phyloP scores from a whole-genome alignment of 2,113 vertebrate genomes.

The Calonectris borealis region DNA sequence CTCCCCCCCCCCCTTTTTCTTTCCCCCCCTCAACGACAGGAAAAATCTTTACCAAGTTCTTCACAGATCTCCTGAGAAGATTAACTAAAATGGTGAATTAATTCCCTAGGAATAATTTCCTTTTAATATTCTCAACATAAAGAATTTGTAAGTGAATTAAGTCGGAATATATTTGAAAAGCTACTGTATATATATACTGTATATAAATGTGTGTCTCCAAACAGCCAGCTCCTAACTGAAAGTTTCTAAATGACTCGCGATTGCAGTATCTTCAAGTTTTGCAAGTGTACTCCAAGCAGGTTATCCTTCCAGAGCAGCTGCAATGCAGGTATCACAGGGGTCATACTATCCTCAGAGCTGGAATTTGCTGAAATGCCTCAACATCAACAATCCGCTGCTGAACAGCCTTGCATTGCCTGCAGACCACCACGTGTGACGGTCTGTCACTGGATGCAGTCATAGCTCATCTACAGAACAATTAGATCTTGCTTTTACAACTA shows the following conservation, averaged over 20 bases:
- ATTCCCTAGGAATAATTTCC: background rate
- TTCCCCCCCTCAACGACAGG: background rate
- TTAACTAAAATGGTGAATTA: background rate
- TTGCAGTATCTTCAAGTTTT: background rate
- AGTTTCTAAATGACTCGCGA: constrained; percentile 15
- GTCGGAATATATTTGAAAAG: background rate
- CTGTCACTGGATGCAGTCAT: background rate
- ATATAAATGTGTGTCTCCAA: background rate
- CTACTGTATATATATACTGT: background rate
- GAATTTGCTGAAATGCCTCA: background rate
- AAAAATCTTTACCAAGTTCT: background rate
- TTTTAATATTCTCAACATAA: background rate
- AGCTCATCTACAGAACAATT: background rate
- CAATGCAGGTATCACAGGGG: background rate
- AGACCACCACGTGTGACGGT: background rate
- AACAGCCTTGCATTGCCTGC: fast-evolving
- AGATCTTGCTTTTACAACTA: background rate
- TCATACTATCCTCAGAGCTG: background rate
- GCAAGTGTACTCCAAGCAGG: background rate
- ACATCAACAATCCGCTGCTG: fast-evolving
- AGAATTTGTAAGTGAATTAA: background rate
- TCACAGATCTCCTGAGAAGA: background rate
- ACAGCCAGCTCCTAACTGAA: background rate
- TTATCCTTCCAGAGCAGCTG: constrained; percentile 11
- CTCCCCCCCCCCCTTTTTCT: background rate